phyloP scores from a whole-genome alignment of 2,888 invertebrate genomes.

The Pachydiplax longipennis region DNA sequence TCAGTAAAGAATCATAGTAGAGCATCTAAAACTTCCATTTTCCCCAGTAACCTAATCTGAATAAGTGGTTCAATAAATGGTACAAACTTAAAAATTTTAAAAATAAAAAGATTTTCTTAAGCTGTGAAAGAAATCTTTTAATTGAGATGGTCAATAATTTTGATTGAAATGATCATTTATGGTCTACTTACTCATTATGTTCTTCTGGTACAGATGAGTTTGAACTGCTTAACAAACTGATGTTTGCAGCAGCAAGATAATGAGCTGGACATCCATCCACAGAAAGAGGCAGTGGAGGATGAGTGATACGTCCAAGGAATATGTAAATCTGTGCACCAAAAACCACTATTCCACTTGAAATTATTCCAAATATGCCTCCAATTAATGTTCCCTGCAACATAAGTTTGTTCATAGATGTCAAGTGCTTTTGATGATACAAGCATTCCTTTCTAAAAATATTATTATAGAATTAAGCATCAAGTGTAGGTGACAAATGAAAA shows the following conservation, averaged over 20 bases:
- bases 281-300: background rate
- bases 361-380: background rate
- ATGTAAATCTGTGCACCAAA: background rate
- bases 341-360: background rate
- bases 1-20: too few species aligned
- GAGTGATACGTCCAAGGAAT: background rate
- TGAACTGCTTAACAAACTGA: background rate
- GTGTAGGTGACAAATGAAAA: too few species aligned
- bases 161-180: too few species aligned
- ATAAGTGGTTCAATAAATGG: too few species aligned
- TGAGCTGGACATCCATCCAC: background rate
- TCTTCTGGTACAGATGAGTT: background rate
- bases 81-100: background rate
- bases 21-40: too few species aligned
- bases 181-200: background rate
- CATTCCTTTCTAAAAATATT: too few species aligned
- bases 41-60: too few species aligned
- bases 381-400: background rate
- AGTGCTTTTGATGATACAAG: too few species aligned
- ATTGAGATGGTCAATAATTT: too few species aligned
- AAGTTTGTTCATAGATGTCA: background rate
- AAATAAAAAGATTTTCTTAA: too few species aligned
- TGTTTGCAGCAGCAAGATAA: background rate
- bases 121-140: too few species aligned
- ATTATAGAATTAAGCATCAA: too few species aligned